These are phyloP conservation scores for Ramphastos sulfuratus DNA, from an alignment of 2,113 vertebrate genomes.

Conservation along the genomic window DNA sequence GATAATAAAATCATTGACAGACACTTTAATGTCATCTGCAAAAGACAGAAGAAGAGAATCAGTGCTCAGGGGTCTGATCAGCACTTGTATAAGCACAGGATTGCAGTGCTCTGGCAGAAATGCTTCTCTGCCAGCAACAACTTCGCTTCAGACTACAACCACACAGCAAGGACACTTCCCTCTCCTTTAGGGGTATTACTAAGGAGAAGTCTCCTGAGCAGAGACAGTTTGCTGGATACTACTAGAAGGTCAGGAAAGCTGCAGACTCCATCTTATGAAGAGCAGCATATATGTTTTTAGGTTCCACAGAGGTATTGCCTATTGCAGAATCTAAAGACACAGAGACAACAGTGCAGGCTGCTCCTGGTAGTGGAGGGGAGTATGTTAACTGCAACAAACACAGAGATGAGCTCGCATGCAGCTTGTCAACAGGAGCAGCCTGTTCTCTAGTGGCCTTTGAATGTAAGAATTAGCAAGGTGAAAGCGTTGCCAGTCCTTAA, in stretches of 20 bases:
- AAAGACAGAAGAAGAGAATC: constrained; percentile 49
- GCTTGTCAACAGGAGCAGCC: background rate
- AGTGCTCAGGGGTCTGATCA: background rate
- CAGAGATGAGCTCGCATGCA: background rate
- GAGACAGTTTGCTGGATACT: background rate
- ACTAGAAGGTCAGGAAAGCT: background rate
- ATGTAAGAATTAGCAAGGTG: background rate
- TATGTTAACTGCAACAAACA: background rate
- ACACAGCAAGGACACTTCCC: background rate
- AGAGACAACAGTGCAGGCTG: background rate
- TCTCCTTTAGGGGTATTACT: background rate
- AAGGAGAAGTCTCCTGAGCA: background rate
- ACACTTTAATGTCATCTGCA: constrained; percentile 92
- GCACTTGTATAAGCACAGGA: background rate
- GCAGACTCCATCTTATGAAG: background rate
- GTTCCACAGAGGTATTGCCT: background rate
- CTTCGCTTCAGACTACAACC: background rate
- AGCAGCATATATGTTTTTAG: background rate
- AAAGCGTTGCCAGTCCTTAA: background rate
- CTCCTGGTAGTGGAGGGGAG: background rate
- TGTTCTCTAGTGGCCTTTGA: background rate
- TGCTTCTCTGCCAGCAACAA: background rate
- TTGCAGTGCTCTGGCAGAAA: background rate
- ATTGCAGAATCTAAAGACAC: background rate
- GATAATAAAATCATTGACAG: constrained; percentile 98